Evolutionary conservation across 2,888 invertebrate species (phyloP), one percentile per base, ranked within the genome.

Genomic region (Chaetoderma sp.): DNA sequence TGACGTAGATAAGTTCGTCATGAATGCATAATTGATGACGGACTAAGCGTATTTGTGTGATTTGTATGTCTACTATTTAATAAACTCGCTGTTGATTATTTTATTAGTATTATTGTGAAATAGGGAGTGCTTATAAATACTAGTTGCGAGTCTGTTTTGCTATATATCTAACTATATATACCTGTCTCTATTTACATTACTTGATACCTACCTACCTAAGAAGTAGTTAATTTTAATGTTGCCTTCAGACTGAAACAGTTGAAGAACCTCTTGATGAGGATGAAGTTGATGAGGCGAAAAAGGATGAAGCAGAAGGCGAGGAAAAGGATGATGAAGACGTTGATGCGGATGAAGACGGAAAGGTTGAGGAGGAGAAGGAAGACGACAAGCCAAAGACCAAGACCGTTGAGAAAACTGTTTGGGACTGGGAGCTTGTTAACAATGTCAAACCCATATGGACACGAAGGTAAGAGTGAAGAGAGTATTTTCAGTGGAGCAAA

Each of bases 391-490:
- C 93, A 44, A 94, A 94, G 87, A 94, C 93, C 23, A 96, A 95
- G 82, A 93, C 91, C 79, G 91, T 95, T 0, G 93, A 95, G 73
- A 97, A 97, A 87, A 99, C 98, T 0, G 91, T 95, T 28, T 98
- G 97, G 95, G 98, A 99, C 85, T 99, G 98, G 98, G 93, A 94
- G 86, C 88, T 96, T 42, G 90, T 98, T 84, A 99, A 99, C 87
- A 94, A 95, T 84, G 94, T 94, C 84, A 99, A 99, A 89, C 99
- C 99, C 21, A 95, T 99, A 85, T 99, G 99, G 99, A 97, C 97
- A 25, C 90, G 96, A 80, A 98, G 98, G 90, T 91, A 88, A 79
- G 83, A 63, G n/a, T 10, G 10, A 36, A 10, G n/a, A 10, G n/a
- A 36, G 39, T 13, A n/a, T 36, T 36, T n/a, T 32, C 18, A 13